A percentile compares a stretch with the other conserved stretches of the same genome.
These are phyloP conservation scores for Pachycephala philippinensis DNA, from an alignment of 2,113 vertebrate genomes.

Conservation along the genomic window DNA sequence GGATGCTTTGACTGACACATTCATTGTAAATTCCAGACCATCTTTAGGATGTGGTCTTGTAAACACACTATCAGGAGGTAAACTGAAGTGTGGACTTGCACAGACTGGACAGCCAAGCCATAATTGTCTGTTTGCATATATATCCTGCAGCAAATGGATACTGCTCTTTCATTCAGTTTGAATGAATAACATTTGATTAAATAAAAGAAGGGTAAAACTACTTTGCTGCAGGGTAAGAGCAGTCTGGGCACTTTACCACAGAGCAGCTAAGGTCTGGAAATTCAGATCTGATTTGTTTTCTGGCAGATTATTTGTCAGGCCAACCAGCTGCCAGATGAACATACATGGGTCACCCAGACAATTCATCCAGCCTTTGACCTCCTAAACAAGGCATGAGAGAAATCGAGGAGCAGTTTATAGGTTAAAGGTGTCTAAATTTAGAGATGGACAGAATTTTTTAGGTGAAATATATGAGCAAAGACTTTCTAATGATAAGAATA, in stretches of 20 bases:
- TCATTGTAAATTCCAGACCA: not conserved
- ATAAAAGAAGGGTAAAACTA: not conserved
- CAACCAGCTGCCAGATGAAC: not conserved
- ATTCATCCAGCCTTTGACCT: not conserved
- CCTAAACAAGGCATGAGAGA: not conserved
- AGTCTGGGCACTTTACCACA: not conserved
- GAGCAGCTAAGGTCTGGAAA: constrained; percentile 8
- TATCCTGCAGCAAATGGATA: constrained; percentile 25
- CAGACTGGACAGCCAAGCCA: not conserved
- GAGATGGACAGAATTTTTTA: constrained; percentile 22
- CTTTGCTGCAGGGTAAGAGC: constrained; percentile 6
- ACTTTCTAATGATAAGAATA: not conserved
- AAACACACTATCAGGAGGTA: not conserved
- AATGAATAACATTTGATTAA: not conserved
- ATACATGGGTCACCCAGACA: not conserved
- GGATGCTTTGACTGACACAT: not conserved
- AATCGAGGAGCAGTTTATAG: not conserved
- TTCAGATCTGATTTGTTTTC: not conserved
- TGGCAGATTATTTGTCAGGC: not conserved
- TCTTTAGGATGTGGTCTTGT: not conserved
- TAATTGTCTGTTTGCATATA: not conserved
- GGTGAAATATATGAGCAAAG: not conserved
- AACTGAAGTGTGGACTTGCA: not conserved
- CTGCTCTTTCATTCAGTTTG: constrained; percentile 25
- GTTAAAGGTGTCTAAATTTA: not conserved